Evolutionary conservation across 1,140 invertebrate genomes (phyloP).

Genomic region (Drosophila pallidifrons): DNA sequence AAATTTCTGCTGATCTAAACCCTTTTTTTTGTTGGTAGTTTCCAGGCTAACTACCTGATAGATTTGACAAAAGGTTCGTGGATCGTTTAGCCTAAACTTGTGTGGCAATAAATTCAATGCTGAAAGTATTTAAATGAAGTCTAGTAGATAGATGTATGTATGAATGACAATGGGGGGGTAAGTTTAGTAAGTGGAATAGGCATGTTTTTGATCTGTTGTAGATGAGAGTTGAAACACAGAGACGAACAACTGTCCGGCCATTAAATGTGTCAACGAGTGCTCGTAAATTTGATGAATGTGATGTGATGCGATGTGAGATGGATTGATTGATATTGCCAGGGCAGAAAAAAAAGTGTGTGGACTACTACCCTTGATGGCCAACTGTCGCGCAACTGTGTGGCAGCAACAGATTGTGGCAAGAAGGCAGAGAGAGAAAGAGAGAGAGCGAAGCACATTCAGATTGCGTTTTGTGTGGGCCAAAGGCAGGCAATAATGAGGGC

Average conservation of each 20-base stretch:
- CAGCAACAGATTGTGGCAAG: conserved; percentile 34
- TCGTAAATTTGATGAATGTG: conserved; percentile 51
- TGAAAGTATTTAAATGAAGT: too few species aligned
- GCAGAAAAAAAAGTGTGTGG: conserved; percentile 3
- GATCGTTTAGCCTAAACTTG: too few species aligned
- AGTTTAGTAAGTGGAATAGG: neutral
- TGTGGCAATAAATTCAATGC: too few species aligned
- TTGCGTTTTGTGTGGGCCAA: conserved; percentile 44
- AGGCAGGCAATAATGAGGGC: conserved; percentile 34
- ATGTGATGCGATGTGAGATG: conserved; percentile 33
- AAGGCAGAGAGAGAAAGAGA: neutral
- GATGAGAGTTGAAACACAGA: neutral
- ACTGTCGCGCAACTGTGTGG: conserved; percentile 33
- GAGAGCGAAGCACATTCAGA: neutral
- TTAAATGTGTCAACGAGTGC: conserved; percentile 50
- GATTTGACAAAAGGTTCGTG: too few species aligned
- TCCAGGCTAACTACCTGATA: too few species aligned
- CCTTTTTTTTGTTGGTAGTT: too few species aligned
- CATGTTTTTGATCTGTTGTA: conserved; percentile 7
- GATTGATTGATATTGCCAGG: conserved; percentile 60
- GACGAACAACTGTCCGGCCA: conserved; percentile 11
- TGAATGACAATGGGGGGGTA: too few species aligned
- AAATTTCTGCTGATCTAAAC: too few species aligned
- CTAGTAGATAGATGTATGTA: too few species aligned
- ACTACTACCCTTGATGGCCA: neutral